phyloP scores from a whole-genome alignment of 1,140 invertebrate genomes.

The Spodoptera litura region DNA sequence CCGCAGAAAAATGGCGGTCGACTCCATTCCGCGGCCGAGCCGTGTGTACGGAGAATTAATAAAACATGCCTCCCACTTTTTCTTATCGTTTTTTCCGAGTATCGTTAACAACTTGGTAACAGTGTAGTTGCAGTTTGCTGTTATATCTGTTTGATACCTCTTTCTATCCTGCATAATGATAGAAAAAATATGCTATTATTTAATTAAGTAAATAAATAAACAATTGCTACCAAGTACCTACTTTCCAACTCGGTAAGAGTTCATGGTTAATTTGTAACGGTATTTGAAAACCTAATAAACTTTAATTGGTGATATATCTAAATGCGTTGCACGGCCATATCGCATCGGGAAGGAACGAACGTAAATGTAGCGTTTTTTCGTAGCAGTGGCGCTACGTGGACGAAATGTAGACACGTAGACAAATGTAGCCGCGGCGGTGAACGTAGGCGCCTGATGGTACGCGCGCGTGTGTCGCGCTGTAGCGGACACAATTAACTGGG shows the following conservation, averaged over 20 bases:
- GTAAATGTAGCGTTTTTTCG: conserved; percentile 58
- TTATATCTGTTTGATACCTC: conserved; percentile 54
- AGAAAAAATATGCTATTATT: conserved; percentile 64
- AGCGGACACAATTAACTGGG: conserved; percentile 77
- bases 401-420: conserved; percentile 43
- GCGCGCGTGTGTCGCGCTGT: conserved; percentile 46
- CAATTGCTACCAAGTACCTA: conserved; percentile 35
- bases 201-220: conserved; percentile 48
- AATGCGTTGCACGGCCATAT: conserved; percentile 10
- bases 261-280: conserved; percentile 56
- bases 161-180: conserved; percentile 46
- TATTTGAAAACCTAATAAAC: conserved; percentile 51
- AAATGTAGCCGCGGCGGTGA: conserved; percentile 32
- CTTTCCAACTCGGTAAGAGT: conserved; percentile 27
- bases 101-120: conserved; percentile 74
- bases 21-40: conserved; percentile 78
- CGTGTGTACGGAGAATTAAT: conserved; percentile 83
- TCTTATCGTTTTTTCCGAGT: conserved; percentile 75
- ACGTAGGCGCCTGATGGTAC: conserved; percentile 35
- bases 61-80: conserved; percentile 79
- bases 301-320: conserved; percentile 30
- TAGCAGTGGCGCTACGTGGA: conserved; percentile 50
- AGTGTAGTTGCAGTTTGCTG: conserved; percentile 65
- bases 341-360: conserved; percentile 41
- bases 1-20: conserved; percentile 85